Evolutionary conservation across 1,140 invertebrate species (phyloP), one percentile per base, ranked within the genome.

Genomic region (Onthophagus taurus): DNA sequence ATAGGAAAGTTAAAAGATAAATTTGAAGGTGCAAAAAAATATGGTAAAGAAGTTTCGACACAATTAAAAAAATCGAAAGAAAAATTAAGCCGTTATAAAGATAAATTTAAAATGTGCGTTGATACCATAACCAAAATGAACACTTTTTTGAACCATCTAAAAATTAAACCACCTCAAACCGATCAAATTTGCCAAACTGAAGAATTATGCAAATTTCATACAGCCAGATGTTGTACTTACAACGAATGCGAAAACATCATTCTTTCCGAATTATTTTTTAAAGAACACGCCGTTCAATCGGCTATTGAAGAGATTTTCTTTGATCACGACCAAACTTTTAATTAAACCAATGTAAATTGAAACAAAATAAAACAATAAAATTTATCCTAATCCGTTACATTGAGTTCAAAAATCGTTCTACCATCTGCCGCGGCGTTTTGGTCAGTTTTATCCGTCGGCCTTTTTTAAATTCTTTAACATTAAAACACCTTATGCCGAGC

Each of bases 401-500:
- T n/a, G n/a, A n/a, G n/a, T n/a, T n/a, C n/a, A n/a, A n/a, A n/a
- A n/a, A n/a, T n/a, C n/a, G n/a, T n/a, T n/a, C n/a, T n/a, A n/a
- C n/a, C n/a, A n/a, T n/a, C n/a, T n/a, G n/a, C n/a, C n/a, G n/a
- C n/a, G n/a, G n/a, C n/a, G n/a, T n/a, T n/a, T n/a, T n/a, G n/a
- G n/a, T n/a, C n/a, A n/a, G n/a, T n/a, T n/a, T n/a, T n/a, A n/a
- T n/a, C n/a, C n/a, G n/a, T n/a, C n/a, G n/a, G 23, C n/a, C 23
- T 26, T 45, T 45, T 49, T 47, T 47, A 47, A 47, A 52, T 52
- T 52, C 50, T 45, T 52, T 31, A 35, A 46, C 50, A 48, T 26
- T n/a, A n/a, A 52, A 52, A 52, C 46, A 52, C 50, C 50, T 52
- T 52, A 45, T 52, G 47, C 43, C 47, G 50, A 43, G 50, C 50